Evolutionary conservation across 2,113 vertebrate genomes (phyloP).

Genomic region (Pituophis catenifer): DNA sequence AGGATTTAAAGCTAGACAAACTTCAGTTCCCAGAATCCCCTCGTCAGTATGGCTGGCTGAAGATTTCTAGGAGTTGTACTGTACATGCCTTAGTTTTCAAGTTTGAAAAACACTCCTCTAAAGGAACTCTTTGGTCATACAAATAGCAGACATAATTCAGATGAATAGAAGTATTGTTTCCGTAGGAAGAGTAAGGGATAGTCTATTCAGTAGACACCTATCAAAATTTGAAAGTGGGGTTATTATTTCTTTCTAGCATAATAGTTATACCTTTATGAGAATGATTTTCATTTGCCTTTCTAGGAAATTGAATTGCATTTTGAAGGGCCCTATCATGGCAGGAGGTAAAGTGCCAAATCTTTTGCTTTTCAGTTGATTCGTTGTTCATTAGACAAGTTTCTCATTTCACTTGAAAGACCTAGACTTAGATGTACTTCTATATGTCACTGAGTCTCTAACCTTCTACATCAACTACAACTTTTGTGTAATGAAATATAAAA

Average conservation of each 20-base stretch:
- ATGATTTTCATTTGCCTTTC: neutral
- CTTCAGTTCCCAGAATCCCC: neutral
- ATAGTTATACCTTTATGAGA: neutral
- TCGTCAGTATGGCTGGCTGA: neutral
- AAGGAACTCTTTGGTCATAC: neutral
- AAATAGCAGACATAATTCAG: neutral
- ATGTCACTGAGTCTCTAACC: conserved; percentile 5
- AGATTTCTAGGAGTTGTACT: neutral
- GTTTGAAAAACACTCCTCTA: neutral
- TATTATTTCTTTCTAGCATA: neutral
- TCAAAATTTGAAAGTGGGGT: too few relatives aligned
- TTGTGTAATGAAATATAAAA: conserved; percentile 39
- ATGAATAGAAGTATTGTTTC: neutral
- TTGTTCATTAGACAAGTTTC: neutral
- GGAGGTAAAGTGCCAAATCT: neutral
- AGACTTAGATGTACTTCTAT: neutral
- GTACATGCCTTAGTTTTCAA: neutral
- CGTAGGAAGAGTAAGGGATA: neutral
- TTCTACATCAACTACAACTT: conserved; percentile 25
- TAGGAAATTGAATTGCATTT: neutral
- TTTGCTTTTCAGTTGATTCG: neutral
- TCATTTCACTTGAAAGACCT: neutral
- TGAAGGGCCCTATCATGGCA: neutral
- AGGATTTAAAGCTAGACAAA: neutral
- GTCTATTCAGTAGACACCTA: neutral